Percentiles rank a stretch among this genome's conserved stretches.
Conservation (phyloP, 2,888 invertebrate species). For the Nephrotoma guestfalica region DNA sequence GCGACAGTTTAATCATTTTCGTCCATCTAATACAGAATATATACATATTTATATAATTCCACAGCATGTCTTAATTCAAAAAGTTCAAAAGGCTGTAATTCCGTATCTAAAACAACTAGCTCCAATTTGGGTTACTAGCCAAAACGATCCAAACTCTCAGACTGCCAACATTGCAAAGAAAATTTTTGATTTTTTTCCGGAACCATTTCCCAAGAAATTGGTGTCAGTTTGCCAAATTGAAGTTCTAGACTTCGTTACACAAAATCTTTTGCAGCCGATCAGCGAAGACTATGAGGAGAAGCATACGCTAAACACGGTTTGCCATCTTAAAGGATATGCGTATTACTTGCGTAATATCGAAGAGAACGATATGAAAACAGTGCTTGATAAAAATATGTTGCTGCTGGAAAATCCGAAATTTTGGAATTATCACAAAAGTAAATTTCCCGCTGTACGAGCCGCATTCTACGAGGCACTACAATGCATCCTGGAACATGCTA, state of each 20-base stretch:
- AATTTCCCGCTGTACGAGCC: slow-evolving; percentile 34
- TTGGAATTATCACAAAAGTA: slow-evolving; percentile 54
- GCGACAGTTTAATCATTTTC: neutral
- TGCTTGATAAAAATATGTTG: slow-evolving; percentile 35
- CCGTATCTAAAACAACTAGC: slow-evolving; percentile 62
- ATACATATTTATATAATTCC: neutral
- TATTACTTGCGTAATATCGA: slow-evolving; percentile 44
- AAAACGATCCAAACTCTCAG: slow-evolving; percentile 74
- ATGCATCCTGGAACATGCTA: slow-evolving; percentile 42
- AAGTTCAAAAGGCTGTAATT: slow-evolving; percentile 61
- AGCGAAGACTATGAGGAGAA: slow-evolving; percentile 54
- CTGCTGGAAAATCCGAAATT: slow-evolving; percentile 47
- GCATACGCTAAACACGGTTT: slow-evolving; percentile 47
- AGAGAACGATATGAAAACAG: slow-evolving; percentile 35
- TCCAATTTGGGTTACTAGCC: slow-evolving; percentile 74
- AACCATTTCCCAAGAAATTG: slow-evolving; percentile 70
- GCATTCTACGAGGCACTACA: slow-evolving; percentile 57
- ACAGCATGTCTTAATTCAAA: slow-evolving; percentile 40
- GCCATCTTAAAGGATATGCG: slow-evolving; percentile 49
- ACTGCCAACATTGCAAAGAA: slow-evolving; percentile 55
- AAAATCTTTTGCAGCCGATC: slow-evolving; percentile 41
- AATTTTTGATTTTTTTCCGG: slow-evolving; percentile 41
- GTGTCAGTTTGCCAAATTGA: slow-evolving; percentile 70
- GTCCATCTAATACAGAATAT: no score
- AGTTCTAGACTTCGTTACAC: slow-evolving; percentile 55